These are phyloP conservation scores for Mobula hypostoma DNA, from an alignment of 2,113 vertebrate genomes.

Conservation along the genomic window DNA sequence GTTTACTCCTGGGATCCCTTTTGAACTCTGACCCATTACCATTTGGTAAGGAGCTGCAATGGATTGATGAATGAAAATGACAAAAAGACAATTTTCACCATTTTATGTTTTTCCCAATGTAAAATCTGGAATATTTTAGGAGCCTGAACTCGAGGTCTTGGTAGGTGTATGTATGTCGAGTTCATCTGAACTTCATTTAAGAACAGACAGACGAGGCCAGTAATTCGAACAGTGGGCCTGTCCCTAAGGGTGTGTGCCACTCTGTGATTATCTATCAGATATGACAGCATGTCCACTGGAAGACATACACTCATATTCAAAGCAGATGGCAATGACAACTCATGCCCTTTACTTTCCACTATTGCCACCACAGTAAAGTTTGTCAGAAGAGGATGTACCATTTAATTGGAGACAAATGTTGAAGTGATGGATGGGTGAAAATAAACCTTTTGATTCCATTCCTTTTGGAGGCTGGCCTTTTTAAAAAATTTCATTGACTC, in stretches of 20 bases:
- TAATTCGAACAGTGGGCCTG: neutral
- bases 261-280: neutral
- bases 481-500: too few relatives aligned
- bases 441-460: neutral
- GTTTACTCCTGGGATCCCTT: neutral
- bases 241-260: neutral
- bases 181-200: neutral
- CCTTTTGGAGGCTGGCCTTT: neutral
- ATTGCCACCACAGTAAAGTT: neutral
- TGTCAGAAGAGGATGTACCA: too few relatives aligned
- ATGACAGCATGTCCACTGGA: neutral
- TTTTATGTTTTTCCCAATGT: neutral
- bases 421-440: neutral
- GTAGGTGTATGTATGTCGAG: neutral
- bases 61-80: too few relatives aligned
- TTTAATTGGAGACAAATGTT: neutral
- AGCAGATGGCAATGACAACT: neutral
- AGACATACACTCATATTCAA: neutral
- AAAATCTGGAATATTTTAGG: neutral
- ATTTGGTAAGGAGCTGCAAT: neutral
- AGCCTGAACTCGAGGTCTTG: neutral
- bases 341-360: neutral
- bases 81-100: neutral
- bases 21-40: neutral
- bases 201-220: neutral